Conservation (phyloP, 2,888 invertebrate genomes). For the Dusona sp. region DNA sequence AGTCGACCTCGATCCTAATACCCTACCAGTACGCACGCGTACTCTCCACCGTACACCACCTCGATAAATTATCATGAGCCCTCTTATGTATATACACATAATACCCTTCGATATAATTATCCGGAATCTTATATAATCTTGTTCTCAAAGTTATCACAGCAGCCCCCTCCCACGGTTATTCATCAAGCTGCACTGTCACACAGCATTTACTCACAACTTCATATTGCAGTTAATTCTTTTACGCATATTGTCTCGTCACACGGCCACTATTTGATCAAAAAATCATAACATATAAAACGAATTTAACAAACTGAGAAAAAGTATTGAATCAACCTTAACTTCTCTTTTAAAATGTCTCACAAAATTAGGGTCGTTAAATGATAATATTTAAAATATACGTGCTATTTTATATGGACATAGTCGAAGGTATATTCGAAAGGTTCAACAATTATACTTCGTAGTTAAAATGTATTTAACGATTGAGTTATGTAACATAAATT, state of each 20-base stretch:
- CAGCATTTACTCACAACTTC: neutral
- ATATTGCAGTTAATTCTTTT: neutral
- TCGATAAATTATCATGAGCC: conserved; percentile 53
- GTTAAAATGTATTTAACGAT: too few species aligned
- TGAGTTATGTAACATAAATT: too few species aligned
- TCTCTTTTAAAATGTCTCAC: too few species aligned
- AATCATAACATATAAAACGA: too few species aligned
- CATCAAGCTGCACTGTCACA: neutral
- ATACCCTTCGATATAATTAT: conserved; percentile 44
- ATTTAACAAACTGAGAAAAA: too few species aligned
- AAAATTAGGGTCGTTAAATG: too few species aligned
- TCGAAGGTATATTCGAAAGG: too few species aligned
- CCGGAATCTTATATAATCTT: conserved; percentile 33
- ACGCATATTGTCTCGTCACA: neutral
- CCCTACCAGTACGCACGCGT: conserved; percentile 41
- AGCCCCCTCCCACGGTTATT: neutral
- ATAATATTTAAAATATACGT: too few species aligned
- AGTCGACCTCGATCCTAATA: conserved; percentile 63
- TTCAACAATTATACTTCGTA: too few species aligned
- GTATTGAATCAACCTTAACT: too few species aligned
- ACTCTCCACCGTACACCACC: conserved; percentile 28
- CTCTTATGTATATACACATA: conserved; percentile 23
- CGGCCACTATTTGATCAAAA: neutral
- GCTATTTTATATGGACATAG: too few species aligned
- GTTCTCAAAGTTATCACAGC: conserved; percentile 20